Evolutionary conservation across 1,140 invertebrate species (phyloP), one percentile per base, ranked within the genome.

Genomic region (Asobara japonica): DNA sequence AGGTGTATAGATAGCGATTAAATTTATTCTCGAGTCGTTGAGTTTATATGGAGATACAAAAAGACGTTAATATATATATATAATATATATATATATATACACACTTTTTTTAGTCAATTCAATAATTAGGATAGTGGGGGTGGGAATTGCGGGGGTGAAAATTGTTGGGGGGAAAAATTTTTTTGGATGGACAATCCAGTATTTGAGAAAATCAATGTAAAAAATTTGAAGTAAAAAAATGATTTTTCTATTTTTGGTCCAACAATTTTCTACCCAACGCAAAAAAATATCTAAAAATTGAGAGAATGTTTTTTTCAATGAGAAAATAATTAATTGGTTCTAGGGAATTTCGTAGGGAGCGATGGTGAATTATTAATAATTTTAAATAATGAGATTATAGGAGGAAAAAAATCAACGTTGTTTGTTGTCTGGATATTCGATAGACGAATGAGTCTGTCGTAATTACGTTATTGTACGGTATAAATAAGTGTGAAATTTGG

Each of bases 1-100:
- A 73, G 30, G 38, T 74, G 75, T 76, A 76, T 76, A 74, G 72
- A 71, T 76, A 76, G 72, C 66, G 41, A 74, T 70, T 66, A 62
- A 45, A 72, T 72, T 72, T 41, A 74, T 67, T 69, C 61, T 22
- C 16, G 74, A 74, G 27, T 38, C 62, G 65, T 74, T 70, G 60
- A 71, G 64, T 71, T 74, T 70, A 69, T 33, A 60, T 56, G 41
- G 25, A 71, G 27, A 66, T 31, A 66, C 13, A 67, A 31, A 36
- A 61, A 36, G 22, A 70, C 48, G 33, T 48, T 22, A 22, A 71
- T 66, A 66, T 62, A 71, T 56, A 68, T 68, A 68, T 73, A 74
- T 74, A 64, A 66, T 62, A 71, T 56, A 68, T 68, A 68, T 73
- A 74, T 74, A 64, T 65, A 38, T 71, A 71, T 71, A 71, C 61